phyloP scores from a whole-genome alignment of 2,888 invertebrate species.

The Lithosia quadra region DNA sequence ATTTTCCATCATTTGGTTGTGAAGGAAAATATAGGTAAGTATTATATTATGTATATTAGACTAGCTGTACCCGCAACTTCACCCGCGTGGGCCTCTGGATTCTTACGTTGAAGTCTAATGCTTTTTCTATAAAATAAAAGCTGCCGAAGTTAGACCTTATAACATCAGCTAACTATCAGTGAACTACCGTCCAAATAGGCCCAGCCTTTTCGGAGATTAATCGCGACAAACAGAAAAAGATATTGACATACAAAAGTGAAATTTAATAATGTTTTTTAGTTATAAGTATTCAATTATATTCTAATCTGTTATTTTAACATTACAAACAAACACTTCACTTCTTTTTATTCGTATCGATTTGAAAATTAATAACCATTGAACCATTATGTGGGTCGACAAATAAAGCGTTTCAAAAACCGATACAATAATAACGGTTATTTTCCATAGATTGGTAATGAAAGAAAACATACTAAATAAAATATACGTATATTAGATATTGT shows the following conservation, averaged over 20 bases:
- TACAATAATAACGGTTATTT: constrained; percentile 45
- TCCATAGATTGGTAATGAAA: constrained; percentile 35
- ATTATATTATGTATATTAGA: neutral
- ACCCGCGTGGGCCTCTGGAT: too few species aligned
- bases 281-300: too few species aligned
- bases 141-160: neutral
- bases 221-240: neutral
- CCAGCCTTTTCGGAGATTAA: neutral
- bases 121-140: neutral
- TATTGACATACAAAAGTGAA: neutral
- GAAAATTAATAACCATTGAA: constrained; percentile 41
- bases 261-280: too few species aligned
- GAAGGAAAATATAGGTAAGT: neutral
- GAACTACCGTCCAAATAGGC: neutral
- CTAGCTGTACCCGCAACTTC: too few species aligned
- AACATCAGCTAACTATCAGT: neutral
- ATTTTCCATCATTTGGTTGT: constrained; percentile 35
- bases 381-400: constrained; percentile 45
- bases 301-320: neutral
- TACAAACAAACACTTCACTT: neutral
- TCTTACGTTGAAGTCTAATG: too few species aligned
- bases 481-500: constrained; percentile 30
- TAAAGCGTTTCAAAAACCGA: constrained; percentile 41
- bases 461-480: constrained; percentile 27
- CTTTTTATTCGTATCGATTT: neutral